Evolutionary conservation across 1,140 invertebrate species (phyloP), one percentile per base, ranked within the genome.

Genomic region (Arion vulgaris): DNA sequence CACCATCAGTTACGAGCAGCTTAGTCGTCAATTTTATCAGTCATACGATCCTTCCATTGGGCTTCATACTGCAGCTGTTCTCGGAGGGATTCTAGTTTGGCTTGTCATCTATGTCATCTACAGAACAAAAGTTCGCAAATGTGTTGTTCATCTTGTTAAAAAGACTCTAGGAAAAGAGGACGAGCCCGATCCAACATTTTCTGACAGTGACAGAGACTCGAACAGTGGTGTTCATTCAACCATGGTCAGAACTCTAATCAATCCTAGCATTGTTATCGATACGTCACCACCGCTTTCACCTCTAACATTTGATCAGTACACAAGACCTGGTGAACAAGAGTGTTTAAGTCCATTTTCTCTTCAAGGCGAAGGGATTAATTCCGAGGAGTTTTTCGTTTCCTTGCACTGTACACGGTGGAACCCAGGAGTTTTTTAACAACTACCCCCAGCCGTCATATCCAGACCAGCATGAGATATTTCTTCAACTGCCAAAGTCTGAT

Each of bases 31-130:
- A 32, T 89, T 89, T 76, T 89, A 89, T 82, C 72, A 79, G n/a
- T 86, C 86, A 0, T 89, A 89, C 80, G 80, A 88, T 73, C 87
- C 88, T 5, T 79, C 87, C 77, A 84, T 86, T 81, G 88, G 87
- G 19, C 79, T 89, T 34, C 87, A 89, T 71, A 89, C 87, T 0
- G 88, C 87, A 1, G 83, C 86, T 19, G 85, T 88, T 34, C 78
- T 89, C 4, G 88, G 88, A 23, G 86, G 88, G 2, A 86, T 88
- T 77, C 85, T 89, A 11, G 82, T 87, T 53, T 68, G 86, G 76
- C 74, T 89, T 15, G 84, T 89, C 19, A 38, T 89, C 19, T 89
- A 87, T 75, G 80, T 89, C 4, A 83, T 88, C 69, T 88, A 88
- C 75, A 83, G 85, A 34, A 88, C 86, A 23, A 86, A 86, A 76